These are phyloP conservation scores for Labroides dimidiatus DNA, from an alignment of 2,797 vertebrate genomes.

Conservation along the genomic window DNA sequence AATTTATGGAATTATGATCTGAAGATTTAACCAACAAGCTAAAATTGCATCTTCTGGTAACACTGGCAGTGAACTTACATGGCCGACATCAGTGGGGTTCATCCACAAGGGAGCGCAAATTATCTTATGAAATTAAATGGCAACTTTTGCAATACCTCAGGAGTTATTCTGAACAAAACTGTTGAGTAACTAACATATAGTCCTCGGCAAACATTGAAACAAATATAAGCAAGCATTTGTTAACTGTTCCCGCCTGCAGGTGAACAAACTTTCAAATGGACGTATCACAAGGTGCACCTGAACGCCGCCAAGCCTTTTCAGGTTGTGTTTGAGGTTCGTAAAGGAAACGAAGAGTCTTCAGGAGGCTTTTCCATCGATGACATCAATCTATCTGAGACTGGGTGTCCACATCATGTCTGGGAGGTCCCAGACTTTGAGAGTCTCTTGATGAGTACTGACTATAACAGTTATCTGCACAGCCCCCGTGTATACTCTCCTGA, in stretches of 20 bases:
- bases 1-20: too few species aligned
- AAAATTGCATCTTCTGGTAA: neutral
- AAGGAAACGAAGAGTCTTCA: conserved; percentile 66
- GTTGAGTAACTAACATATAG: neutral
- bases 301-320: conserved; percentile 77
- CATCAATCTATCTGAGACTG: conserved; percentile 86
- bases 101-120: too few species aligned
- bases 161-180: neutral
- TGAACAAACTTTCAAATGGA: conserved; percentile 78
- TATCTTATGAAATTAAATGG: neutral
- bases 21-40: neutral
- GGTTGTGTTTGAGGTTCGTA: conserved; percentile 81
- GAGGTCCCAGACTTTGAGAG: conserved; percentile 81
- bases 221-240: neutral
- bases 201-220: too few species aligned
- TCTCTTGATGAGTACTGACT: conserved; percentile 55
- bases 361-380: conserved; percentile 88
- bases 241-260: conserved; percentile 27
- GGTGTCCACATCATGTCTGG: conserved; percentile 85
- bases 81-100: neutral
- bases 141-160: too few species aligned
- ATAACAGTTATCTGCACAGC: conserved; percentile 60
- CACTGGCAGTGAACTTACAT: neutral
- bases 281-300: conserved; percentile 81
- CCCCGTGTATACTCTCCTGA: conserved; percentile 83